These are phyloP conservation scores for Neopelma chrysocephalum DNA, from an alignment of 2,797 vertebrate species.

Conservation along the genomic window DNA sequence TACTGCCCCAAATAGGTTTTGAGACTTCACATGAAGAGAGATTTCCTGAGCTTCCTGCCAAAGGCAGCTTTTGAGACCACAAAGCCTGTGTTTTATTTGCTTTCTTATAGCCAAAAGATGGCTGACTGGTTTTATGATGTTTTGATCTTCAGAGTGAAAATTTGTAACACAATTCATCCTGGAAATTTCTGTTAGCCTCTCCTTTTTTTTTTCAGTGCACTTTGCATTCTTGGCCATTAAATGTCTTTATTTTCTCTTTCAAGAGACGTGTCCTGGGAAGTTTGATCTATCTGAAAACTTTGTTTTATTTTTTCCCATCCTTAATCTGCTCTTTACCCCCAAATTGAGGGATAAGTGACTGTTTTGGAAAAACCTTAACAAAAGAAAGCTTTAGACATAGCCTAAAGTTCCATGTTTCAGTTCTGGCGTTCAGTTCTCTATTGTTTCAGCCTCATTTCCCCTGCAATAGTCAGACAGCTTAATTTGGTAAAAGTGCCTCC, in stretches of 20 bases:
- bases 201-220: not conserved
- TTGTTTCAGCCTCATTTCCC: conserved; percentile 27
- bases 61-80: conserved; percentile 22
- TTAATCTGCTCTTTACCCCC: not conserved
- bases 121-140: not conserved
- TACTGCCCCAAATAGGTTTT: not conserved
- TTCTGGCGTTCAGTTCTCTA: not conserved
- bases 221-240: not conserved
- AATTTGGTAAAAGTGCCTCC: not conserved
- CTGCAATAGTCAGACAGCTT: not conserved
- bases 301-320: not conserved
- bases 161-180: not conserved
- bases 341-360: conserved; percentile 3
- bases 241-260: not conserved
- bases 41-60: conserved; percentile 40
- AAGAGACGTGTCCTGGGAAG: not conserved
- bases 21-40: conserved; percentile 4
- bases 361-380: not conserved
- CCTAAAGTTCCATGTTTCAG: not conserved
- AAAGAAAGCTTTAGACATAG: not conserved
- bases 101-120: not conserved
- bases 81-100: conserved; percentile 19
- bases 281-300: not conserved
- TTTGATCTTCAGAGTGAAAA: conserved; percentile 20
- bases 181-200: not conserved